Base-by-base conservation (phyloP, 2,888 invertebrate species). In the Volucella zonaria region DNA sequence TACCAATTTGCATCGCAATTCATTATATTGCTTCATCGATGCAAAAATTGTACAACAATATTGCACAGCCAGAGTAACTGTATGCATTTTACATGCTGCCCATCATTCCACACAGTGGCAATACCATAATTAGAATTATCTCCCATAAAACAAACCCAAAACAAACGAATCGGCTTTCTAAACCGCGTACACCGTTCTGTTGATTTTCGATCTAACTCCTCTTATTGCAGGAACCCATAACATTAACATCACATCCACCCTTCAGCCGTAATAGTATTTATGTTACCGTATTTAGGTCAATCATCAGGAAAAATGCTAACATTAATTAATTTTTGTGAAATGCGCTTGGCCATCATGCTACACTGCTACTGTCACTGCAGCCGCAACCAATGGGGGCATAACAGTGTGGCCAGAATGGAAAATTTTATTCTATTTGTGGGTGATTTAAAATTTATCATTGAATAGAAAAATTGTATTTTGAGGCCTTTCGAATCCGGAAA, bases 301-400 rank as follows among this genome's bases (percentile, higher is more conserved):
- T 79, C 62, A 52, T 64, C 78, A 82, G 73, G 68, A 74, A 82
- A 78, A 78, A 78, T 70, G 64, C 67, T 79, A 79, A 74, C 68
- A 79, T 82, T 82, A 82, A 82, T 82, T 82, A 82, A 82, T 82
- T 79, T 79, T 74, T 68, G 74, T 74, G 74, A 78, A 82, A 74
- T 58, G 68, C 47, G 45, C 64, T 40, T 58, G 67, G 64, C 74
- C 82, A 40, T 56, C 51, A 23, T 45, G 66, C 70, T 77, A 77
- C 71, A 77, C 14, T 47, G 11, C 52, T 62, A 31, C 66, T 14
- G 61, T 62, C 74, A 15, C 52, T 80, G 18, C 23, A 64, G 51
- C 52, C 38, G 58, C 62, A 70, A 52, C 51, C 31, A 31, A 31
- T 31, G 31, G 6, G 4, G 31, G 1, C 31, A 31, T 1, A 31